These are phyloP conservation scores for Lamprologus speciosus DNA, from an alignment of 2,113 vertebrate genomes.

Conservation along the genomic window DNA sequence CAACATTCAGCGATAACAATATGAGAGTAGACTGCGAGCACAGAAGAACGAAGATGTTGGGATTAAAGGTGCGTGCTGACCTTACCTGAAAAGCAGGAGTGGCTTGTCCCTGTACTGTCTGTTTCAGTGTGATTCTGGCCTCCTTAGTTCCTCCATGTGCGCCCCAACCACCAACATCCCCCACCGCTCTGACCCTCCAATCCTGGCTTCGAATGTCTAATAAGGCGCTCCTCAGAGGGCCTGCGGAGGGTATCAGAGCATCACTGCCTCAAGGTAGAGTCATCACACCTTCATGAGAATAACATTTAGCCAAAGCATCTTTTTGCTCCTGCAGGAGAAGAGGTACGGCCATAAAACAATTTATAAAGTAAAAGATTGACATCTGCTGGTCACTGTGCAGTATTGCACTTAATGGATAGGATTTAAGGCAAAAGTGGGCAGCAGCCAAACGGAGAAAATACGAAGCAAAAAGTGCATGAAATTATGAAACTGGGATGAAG, in stretches of 20 bases:
- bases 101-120: not conserved
- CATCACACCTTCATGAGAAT: not conserved
- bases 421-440: accelerated
- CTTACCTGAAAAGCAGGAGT: slow-evolving; percentile 53
- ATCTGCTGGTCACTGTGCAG: not conserved
- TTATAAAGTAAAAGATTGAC: not conserved
- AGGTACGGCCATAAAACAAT: not conserved
- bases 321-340: not conserved
- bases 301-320: not conserved
- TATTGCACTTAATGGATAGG: accelerated
- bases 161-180: slow-evolving; percentile 51
- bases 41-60: not conserved
- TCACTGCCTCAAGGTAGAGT: not conserved
- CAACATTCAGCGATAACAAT: not conserved
- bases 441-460: not conserved
- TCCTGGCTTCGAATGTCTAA: slow-evolving; percentile 13
- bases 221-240: slow-evolving; percentile 37
- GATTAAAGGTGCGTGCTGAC: not conserved
- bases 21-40: not conserved
- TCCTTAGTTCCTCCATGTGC: slow-evolving; percentile 38
- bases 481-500: not conserved
- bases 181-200: slow-evolving; percentile 16
- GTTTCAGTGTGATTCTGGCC: slow-evolving; percentile 48
- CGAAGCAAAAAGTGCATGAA: not conserved
- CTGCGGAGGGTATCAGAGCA: slow-evolving; percentile 1